Conservation (phyloP, 1,140 invertebrate genomes). For the Patella vulgata region DNA sequence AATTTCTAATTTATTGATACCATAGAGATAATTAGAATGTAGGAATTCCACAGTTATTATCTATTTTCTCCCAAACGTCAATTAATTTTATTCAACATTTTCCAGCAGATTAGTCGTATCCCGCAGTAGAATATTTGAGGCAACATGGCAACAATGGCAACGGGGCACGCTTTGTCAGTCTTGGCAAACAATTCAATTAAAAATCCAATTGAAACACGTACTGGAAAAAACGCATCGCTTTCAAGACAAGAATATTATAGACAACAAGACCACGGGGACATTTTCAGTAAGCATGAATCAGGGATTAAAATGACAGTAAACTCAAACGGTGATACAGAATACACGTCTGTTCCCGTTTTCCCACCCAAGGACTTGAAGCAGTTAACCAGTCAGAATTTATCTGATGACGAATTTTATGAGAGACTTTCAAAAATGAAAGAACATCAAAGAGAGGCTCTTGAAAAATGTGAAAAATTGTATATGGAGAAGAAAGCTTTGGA, state of each 20-base stretch:
- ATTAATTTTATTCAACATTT: too few species aligned
- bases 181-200: slow-evolving; percentile 60
- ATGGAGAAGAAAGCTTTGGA: slow-evolving; percentile 48
- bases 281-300: neutral
- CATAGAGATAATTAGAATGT: too few species aligned
- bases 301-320: neutral
- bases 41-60: too few species aligned
- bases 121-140: neutral
- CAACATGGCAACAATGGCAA: slow-evolving; percentile 64
- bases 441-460: slow-evolving; percentile 62
- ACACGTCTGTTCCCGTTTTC: neutral
- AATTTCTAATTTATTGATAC: neutral
- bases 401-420: slow-evolving; percentile 62
- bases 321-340: neutral
- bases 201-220: slow-evolving; percentile 55
- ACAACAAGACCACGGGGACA: slow-evolving; percentile 2
- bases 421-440: slow-evolving; percentile 58
- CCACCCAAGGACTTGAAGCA: slow-evolving; percentile 10
- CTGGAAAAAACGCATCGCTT: slow-evolving; percentile 46
- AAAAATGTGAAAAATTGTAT: slow-evolving; percentile 60
- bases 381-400: slow-evolving; percentile 32
- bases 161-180: slow-evolving; percentile 57
- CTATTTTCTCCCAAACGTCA: too few species aligned
- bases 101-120: too few species aligned
- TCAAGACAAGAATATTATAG: slow-evolving; percentile 12